These are phyloP conservation scores for Corvus hawaiiensis DNA, from an alignment of 2,113 vertebrate species.

Conservation along the genomic window DNA sequence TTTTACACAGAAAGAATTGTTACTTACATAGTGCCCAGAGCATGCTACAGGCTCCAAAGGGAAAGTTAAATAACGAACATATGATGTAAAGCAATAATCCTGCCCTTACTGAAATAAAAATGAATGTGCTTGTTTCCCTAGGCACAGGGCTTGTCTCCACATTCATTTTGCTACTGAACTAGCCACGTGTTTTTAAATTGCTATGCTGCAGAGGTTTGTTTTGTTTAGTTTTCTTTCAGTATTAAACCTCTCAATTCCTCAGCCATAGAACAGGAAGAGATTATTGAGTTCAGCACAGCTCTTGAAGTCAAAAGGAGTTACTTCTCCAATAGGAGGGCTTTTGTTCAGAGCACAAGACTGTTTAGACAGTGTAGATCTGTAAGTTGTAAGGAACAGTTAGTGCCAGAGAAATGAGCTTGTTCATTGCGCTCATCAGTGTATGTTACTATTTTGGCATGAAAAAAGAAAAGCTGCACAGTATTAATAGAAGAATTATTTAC, in stretches of 20 bases:
- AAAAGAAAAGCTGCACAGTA: background rate
- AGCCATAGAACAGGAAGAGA: background rate
- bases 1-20: background rate
- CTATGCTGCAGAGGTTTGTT: background rate
- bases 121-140: background rate
- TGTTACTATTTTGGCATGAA: background rate
- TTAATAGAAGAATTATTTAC: background rate
- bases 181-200: background rate
- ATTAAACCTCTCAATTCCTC: background rate
- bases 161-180: background rate
- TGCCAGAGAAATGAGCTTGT: background rate
- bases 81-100: constrained; percentile 6
- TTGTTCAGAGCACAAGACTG: constrained; percentile 12
- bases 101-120: background rate
- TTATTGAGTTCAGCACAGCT: background rate
- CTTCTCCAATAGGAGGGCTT: constrained; percentile 18
- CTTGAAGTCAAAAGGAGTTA: background rate
- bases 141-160: background rate
- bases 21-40: background rate
- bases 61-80: background rate
- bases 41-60: background rate
- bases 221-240: background rate
- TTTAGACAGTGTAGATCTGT: background rate
- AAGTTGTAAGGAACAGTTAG: background rate
- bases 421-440: background rate